These are phyloP conservation scores for Tribolium madens DNA, from an alignment of 1,140 invertebrate genomes.

Conservation along the genomic window DNA sequence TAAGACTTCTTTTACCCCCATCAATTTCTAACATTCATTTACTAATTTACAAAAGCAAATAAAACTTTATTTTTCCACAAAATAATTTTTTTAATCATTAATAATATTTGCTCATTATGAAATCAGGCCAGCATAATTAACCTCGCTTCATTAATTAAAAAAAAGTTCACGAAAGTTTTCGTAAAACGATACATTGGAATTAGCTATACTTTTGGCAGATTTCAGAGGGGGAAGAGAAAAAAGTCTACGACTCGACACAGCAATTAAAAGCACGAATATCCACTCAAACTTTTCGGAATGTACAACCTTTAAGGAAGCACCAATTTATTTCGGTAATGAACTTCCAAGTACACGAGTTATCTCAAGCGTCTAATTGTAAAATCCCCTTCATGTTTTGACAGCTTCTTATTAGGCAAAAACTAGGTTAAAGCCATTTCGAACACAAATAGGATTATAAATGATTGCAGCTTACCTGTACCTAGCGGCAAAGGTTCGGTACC, in stretches of 20 bases:
- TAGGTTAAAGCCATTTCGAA: not conserved
- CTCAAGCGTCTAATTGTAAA: not conserved
- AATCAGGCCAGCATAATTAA: not conserved
- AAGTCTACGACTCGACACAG: too few species aligned
- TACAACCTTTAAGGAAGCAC: too few species aligned
- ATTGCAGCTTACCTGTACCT: not conserved
- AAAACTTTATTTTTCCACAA: too few species aligned
- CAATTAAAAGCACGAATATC: too few species aligned
- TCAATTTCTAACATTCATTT: not conserved
- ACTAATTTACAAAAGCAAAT: too few species aligned
- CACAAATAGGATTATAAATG: not conserved
- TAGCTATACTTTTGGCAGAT: not conserved
- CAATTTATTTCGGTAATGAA: not conserved
- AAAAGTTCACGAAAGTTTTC: not conserved
- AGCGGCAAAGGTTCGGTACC: not conserved
- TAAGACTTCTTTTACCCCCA: not conserved
- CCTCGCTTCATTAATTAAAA: not conserved
- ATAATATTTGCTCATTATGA: not conserved
- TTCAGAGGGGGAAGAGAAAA: too few species aligned
- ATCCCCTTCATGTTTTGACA: not conserved
- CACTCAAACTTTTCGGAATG: too few species aligned
- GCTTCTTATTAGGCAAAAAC: not conserved
- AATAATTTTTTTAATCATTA: too few species aligned
- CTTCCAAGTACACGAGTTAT: not conserved
- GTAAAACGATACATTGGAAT: not conserved